phyloP scores from a whole-genome alignment of 2,797 vertebrate genomes.

The Vireo griseus region DNA sequence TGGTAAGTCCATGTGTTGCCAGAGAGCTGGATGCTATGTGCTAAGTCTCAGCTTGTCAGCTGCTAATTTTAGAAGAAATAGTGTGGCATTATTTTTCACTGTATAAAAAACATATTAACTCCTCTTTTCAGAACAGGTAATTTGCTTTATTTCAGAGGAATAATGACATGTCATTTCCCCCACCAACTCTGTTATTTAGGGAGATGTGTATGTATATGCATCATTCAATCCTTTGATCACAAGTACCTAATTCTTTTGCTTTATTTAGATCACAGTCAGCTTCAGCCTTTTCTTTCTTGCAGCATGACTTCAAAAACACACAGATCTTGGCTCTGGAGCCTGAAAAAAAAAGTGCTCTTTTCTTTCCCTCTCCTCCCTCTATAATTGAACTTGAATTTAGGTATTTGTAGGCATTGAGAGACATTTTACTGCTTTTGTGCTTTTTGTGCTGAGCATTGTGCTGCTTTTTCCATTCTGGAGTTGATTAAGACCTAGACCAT shows the following conservation, averaged over 20 bases:
- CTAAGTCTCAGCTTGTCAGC: slow-evolving; percentile 20
- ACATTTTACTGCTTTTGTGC: neutral
- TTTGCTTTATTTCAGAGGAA: slow-evolving; percentile 36
- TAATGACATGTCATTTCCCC: slow-evolving; percentile 37
- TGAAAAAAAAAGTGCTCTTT: neutral
- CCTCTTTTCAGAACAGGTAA: slow-evolving; percentile 36
- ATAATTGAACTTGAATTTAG: neutral
- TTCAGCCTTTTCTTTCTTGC: slow-evolving; percentile 30
- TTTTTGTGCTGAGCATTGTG: too few relatives aligned
- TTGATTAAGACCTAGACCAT: neutral
- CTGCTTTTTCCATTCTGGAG: neutral
- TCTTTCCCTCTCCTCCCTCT: neutral
- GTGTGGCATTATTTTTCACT: slow-evolving; percentile 36
- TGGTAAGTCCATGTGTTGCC: neutral
- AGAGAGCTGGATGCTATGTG: neutral
- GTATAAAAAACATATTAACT: slow-evolving; percentile 42
- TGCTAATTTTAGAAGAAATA: slow-evolving; percentile 54
- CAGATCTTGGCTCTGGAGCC: slow-evolving; percentile 9
- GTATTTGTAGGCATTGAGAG: neutral
- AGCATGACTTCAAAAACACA: slow-evolving; percentile 25
- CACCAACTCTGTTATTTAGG: slow-evolving; percentile 20
- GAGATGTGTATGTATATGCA: slow-evolving; percentile 40
- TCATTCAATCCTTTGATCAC: slow-evolving; percentile 54
- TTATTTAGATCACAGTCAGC: slow-evolving; percentile 48
- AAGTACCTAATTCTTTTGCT: slow-evolving; percentile 23